phyloP scores from a whole-genome alignment of 2,888 invertebrate genomes.

The Nephrotoma appendiculata region DNA sequence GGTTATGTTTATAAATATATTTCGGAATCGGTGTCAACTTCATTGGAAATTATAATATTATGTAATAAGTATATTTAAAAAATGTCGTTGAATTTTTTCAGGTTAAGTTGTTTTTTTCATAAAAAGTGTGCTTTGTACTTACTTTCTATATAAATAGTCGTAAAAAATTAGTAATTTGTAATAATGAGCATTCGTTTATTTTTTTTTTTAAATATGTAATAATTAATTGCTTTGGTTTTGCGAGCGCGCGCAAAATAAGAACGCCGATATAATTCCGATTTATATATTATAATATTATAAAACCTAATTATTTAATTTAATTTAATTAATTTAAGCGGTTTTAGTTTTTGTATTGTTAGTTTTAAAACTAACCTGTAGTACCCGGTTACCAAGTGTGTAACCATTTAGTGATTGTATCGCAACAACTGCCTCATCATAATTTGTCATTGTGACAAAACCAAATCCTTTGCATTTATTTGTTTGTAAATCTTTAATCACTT shows the following conservation, averaged over 20 bases:
- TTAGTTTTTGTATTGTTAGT: conserved; percentile 63
- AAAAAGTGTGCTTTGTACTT: background rate
- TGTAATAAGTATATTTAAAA: background rate
- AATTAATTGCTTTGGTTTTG: background rate
- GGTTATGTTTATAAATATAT: background rate
- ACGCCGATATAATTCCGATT: background rate
- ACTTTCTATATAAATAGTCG: background rate
- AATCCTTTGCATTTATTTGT: conserved; percentile 92
- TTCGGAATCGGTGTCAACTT: background rate
- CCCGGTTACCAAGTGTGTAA: conserved; percentile 78
- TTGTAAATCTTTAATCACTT: conserved; percentile 81
- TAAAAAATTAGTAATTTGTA: background rate
- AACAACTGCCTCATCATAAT: conserved; percentile 84
- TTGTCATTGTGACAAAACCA: conserved; percentile 90
- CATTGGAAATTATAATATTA: background rate
- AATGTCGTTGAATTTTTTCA: background rate
- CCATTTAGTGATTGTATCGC: conserved; percentile 88
- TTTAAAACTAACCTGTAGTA: conserved; percentile 87
- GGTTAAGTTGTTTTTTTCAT: background rate
- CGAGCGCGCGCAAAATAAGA: background rate
- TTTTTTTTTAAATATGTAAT: background rate
- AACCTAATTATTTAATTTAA: background rate
- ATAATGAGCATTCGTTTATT: background rate
- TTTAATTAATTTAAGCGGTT: conserved; percentile 15
- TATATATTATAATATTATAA: background rate